These are phyloP conservation scores for Stylophora pistillata DNA, from an alignment of 64 coral and sea anemone genomes.

Conservation along the genomic window DNA sequence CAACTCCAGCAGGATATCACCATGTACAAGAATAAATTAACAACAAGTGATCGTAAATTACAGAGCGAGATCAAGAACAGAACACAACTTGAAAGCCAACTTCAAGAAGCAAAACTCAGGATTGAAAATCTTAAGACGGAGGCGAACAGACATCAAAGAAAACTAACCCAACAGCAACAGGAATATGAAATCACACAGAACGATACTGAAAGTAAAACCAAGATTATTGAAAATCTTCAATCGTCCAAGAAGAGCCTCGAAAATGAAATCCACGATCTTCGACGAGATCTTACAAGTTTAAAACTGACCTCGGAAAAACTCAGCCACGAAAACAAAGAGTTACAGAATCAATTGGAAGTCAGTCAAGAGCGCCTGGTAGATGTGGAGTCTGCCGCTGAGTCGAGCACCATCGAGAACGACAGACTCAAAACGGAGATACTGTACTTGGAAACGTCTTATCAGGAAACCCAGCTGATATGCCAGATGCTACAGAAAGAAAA, in stretches of 20 bases:
- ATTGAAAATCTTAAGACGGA: conserved; percentile 27
- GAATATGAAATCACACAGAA: background rate
- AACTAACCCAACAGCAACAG: conserved; percentile 25
- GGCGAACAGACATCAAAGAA: conserved; percentile 1
- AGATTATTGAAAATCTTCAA: conserved; percentile 61
- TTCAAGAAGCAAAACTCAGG: conserved; percentile 44
- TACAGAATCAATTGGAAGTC: conserved; percentile 46
- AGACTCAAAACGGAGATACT: conserved; percentile 48
- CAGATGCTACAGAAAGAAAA: conserved; percentile 80
- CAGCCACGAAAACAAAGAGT: conserved; percentile 45
- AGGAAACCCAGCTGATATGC: conserved; percentile 59
- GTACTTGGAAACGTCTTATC: conserved; percentile 59
- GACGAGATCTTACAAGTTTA: conserved; percentile 35
- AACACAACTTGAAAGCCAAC: conserved; percentile 45
- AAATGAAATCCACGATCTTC: conserved; percentile 66
- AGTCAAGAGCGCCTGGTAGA: conserved; percentile 41
- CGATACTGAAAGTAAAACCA: conserved; percentile 20
- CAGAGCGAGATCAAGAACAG: conserved; percentile 53
- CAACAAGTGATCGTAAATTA: conserved; percentile 47
- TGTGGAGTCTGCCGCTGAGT: conserved; percentile 37
- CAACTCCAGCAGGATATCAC: conserved; percentile 64
- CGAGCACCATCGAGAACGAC: conserved; percentile 56
- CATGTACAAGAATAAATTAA: conserved; percentile 46
- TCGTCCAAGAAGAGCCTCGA: conserved; percentile 49
- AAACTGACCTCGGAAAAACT: conserved; percentile 34